Evolutionary conservation across 2,113 vertebrate species (phyloP).

Genomic region (Sula dactylatra): DNA sequence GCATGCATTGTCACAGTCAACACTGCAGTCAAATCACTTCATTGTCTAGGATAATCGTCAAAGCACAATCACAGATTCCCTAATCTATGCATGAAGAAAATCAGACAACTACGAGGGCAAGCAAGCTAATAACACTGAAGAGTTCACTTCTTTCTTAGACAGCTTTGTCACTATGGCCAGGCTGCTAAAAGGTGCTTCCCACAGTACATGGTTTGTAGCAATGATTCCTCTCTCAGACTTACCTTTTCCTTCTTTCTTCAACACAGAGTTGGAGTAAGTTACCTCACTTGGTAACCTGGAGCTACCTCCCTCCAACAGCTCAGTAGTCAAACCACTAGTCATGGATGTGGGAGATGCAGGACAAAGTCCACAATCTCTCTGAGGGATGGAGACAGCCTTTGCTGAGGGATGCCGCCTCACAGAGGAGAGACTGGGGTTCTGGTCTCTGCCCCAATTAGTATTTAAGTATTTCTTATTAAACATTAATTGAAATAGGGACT

Average conservation of each 20-base stretch:
- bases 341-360: background rate
- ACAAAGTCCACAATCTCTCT: accelerated
- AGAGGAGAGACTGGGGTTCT: background rate
- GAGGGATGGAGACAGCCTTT: background rate
- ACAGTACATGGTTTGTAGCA: background rate
- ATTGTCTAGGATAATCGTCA: background rate
- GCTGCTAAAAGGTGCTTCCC: background rate
- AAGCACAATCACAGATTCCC: background rate
- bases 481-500: background rate
- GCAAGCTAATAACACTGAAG: background rate
- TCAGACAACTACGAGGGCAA: background rate
- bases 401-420: background rate
- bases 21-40: background rate
- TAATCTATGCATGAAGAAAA: background rate
- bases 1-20: background rate
- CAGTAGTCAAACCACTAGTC: background rate
- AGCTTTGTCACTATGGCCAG: background rate
- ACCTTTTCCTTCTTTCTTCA: background rate
- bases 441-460: background rate
- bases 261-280: background rate
- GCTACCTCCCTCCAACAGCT: background rate
- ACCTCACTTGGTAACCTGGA: background rate
- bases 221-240: background rate
- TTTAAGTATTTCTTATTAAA: slow-evolving; percentile 12
- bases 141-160: background rate